Conservation (phyloP, 92 coral and sea anemone genomes). For the Pocillopora meandrina region DNA sequence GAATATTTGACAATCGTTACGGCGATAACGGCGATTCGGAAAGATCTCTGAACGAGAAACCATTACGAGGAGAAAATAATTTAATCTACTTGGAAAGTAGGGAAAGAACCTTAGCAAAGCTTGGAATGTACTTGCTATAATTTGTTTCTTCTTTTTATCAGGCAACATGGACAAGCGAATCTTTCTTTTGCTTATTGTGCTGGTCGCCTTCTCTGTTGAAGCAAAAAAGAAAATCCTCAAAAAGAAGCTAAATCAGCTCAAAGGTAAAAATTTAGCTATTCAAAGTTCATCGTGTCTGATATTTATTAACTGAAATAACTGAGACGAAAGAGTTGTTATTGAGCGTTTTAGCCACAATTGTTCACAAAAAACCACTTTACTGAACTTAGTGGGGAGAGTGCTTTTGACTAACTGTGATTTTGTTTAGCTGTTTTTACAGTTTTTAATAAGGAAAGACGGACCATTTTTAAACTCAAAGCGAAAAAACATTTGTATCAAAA, state of each 20-base stretch:
- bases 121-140: not conserved
- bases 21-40: no score
- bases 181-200: constrained; percentile 57
- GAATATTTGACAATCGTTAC: no score
- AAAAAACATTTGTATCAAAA: not conserved
- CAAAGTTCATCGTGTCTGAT: not conserved
- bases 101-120: no score
- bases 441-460: no score
- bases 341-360: not conserved
- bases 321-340: not conserved
- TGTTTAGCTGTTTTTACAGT: not conserved
- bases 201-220: constrained; percentile 71
- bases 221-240: constrained; percentile 60
- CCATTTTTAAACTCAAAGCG: not conserved
- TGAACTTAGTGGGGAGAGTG: not conserved
- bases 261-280: constrained; percentile 19
- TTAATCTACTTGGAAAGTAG: no score
- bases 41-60: no score
- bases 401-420: not conserved
- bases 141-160: not conserved
- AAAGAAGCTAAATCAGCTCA: constrained; percentile 46
- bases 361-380: not conserved
- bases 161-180: constrained; percentile 78
- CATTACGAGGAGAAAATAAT: no score
- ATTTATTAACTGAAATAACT: not conserved